These are phyloP conservation scores for Stratiolaelaps scimitus DNA, from an alignment of 1,140 invertebrate species.

Conservation along the genomic window DNA sequence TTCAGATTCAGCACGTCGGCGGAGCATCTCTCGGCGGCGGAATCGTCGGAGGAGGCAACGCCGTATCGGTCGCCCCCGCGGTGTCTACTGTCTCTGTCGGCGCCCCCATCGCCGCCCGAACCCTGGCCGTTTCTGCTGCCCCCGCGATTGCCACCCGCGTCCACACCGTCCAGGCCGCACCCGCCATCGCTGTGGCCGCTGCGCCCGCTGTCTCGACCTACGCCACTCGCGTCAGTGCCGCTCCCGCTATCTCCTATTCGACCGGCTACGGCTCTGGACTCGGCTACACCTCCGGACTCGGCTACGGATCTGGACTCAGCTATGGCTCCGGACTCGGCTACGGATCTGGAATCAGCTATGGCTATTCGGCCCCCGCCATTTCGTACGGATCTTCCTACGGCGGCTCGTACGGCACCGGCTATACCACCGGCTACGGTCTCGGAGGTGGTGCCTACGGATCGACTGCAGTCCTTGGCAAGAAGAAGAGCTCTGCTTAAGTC, in stretches of 20 bases:
- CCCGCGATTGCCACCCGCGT: slow-evolving; percentile 4
- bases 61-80: background rate
- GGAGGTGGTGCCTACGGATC: background rate
- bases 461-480: background rate
- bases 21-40: background rate
- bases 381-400: slow-evolving; percentile 7
- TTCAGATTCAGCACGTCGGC: slow-evolving; percentile 19
- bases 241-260: slow-evolving; percentile 17
- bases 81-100: background rate
- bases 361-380: background rate
- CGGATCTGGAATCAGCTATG: slow-evolving; percentile 12
- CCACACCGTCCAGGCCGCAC: background rate
- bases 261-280: background rate
- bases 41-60: background rate
- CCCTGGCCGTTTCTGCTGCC: background rate
- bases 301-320: background rate
- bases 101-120: background rate
- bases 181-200: background rate
- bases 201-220: background rate
- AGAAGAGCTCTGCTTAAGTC: slow-evolving; percentile 2
- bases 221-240: background rate
- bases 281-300: background rate
- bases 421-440: background rate
- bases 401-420: background rate
- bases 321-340: background rate